Conservation (phyloP, 2,888 invertebrate species). For the Myopa tessellatipennis region DNA sequence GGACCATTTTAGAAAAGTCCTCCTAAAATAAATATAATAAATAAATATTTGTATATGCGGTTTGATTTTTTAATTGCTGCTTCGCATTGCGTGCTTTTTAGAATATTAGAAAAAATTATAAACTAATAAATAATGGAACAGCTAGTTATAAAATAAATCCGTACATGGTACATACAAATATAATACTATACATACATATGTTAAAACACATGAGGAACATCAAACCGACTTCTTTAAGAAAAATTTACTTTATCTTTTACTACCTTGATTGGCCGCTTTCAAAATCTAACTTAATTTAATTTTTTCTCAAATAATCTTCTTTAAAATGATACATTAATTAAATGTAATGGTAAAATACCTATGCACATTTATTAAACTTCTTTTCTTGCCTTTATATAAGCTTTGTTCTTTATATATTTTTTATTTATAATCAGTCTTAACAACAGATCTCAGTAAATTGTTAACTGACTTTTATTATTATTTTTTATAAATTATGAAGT, state of each 20-base stretch:
- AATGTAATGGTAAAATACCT: too few species aligned
- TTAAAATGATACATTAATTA: too few species aligned
- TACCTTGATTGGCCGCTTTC: too few species aligned
- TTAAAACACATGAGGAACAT: slow-evolving; percentile 31
- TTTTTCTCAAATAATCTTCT: too few species aligned
- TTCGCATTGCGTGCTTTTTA: neutral
- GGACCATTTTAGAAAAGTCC: neutral
- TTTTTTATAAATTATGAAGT: slow-evolving; percentile 17
- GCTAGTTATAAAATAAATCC: neutral
- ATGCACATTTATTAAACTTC: neutral
- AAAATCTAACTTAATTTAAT: too few species aligned
- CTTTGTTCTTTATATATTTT: neutral
- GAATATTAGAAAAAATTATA: neutral
- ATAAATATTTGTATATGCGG: neutral
- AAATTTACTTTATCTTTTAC: too few species aligned
- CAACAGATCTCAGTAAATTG: slow-evolving; percentile 8
- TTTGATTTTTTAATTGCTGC: neutral
- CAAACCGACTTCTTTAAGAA: neutral
- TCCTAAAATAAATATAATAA: neutral
- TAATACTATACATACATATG: neutral
- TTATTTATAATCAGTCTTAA: slow-evolving; percentile 26
- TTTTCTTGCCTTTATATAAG: neutral
- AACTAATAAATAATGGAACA: neutral
- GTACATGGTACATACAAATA: neutral
- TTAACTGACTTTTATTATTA: slow-evolving; percentile 8